These are phyloP conservation scores for Rhimphoctona megacephalus DNA, from an alignment of 2,888 invertebrate species.

Conservation along the genomic window DNA sequence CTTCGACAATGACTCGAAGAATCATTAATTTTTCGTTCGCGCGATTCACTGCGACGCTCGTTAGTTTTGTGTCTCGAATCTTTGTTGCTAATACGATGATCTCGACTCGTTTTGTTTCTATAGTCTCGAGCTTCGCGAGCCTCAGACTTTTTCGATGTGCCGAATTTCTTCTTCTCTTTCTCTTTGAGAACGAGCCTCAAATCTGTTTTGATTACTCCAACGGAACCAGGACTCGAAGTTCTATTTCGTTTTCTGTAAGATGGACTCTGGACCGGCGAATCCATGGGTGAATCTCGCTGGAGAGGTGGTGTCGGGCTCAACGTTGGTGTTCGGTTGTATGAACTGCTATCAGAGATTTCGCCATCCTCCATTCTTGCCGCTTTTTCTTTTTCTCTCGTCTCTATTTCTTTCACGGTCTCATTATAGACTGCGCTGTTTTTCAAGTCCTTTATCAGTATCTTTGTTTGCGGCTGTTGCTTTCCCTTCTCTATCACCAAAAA, in stretches of 20 bases:
- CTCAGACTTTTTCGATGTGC: conserved; percentile 65
- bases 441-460: conserved; percentile 89
- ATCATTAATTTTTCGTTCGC: conserved; percentile 61
- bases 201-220: conserved; percentile 76
- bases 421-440: conserved; percentile 89
- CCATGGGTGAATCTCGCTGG: conserved; percentile 53
- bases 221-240: conserved; percentile 71
- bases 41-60: conserved; percentile 60
- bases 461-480: conserved; percentile 84
- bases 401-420: conserved; percentile 88
- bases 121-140: conserved; percentile 57
- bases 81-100: conserved; percentile 25
- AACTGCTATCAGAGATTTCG: conserved; percentile 86
- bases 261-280: conserved; percentile 70
- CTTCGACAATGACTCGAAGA: conserved; percentile 57
- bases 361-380: conserved; percentile 89
- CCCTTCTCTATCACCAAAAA: conserved; percentile 75
- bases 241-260: conserved; percentile 71
- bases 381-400: conserved; percentile 88
- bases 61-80: conserved; percentile 41
- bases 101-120: conserved; percentile 36
- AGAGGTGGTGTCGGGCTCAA: conserved; percentile 79
- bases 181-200: conserved; percentile 79
- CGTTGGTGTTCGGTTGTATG: conserved; percentile 79
- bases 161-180: conserved; percentile 78